phyloP scores from a whole-genome alignment of 2,888 invertebrate genomes.

The Stenodema calcarata region DNA sequence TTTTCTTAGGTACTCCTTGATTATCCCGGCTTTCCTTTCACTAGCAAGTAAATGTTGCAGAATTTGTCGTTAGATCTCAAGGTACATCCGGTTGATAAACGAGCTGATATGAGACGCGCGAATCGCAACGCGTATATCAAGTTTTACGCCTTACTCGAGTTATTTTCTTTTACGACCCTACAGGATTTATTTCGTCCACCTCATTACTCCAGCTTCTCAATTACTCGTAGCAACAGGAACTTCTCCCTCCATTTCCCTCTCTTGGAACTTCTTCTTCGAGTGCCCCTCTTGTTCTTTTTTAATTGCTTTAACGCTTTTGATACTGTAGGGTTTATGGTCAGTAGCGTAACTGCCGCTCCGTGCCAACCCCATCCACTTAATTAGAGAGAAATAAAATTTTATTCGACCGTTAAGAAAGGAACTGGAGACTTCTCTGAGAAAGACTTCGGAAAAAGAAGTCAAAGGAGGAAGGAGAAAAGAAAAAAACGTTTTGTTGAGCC shows the following conservation, averaged over 20 bases:
- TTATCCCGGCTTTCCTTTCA: too few species aligned
- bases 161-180: neutral
- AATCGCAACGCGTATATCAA: neutral
- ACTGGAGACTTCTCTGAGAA: neutral
- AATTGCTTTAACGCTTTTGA: constrained; percentile 44
- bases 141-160: neutral
- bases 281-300: constrained; percentile 32
- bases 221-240: neutral
- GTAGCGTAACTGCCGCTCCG: constrained; percentile 32
- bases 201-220: constrained; percentile 11
- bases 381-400: constrained; percentile 44
- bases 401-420: constrained; percentile 24
- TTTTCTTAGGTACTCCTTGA: too few species aligned
- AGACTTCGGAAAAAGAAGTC: neutral
- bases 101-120: neutral
- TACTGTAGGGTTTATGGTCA: constrained; percentile 19
- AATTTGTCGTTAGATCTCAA: too few species aligned
- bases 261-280: constrained; percentile 25
- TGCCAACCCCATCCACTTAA: constrained; percentile 25
- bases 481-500: neutral
- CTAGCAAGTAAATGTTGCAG: too few species aligned
- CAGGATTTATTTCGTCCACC: constrained; percentile 22
- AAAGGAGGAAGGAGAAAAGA: neutral
- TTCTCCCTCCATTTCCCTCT: neutral
- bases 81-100: neutral